A percentile compares a stretch with the other conserved stretches of the same genome.
Evolutionary conservation across 2,113 vertebrate species (phyloP).

Genomic region (Microtus montanus): DNA sequence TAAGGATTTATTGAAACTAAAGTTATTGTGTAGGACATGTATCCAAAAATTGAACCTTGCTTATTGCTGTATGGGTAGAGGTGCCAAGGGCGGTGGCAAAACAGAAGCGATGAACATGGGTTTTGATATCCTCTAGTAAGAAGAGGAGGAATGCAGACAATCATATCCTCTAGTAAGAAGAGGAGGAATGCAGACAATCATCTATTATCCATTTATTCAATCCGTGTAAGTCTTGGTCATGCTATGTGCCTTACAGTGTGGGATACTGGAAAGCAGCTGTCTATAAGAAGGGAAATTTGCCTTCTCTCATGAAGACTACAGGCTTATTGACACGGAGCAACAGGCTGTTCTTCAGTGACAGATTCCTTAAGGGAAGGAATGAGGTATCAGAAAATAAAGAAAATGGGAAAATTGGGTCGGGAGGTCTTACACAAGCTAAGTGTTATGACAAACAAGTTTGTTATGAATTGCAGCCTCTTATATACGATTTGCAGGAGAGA

Average conservation of each 20-base stretch:
- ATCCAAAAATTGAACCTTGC: neutral
- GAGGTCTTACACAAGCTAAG: neutral
- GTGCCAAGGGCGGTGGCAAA: neutral
- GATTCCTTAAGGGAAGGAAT: neutral
- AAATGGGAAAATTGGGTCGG: neutral
- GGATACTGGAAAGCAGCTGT: neutral
- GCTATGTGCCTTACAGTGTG: neutral
- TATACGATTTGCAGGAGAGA: neutral
- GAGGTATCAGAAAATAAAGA: neutral
- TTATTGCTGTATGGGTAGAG: accelerated
- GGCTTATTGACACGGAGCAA: neutral
- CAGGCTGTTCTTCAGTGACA: neutral
- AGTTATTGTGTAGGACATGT: neutral
- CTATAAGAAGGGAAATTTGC: neutral
- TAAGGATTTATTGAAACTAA: neutral
- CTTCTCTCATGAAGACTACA: neutral
- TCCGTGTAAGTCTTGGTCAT: neutral
- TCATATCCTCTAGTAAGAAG: neutral
- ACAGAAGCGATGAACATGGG: neutral
- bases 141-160: neutral
- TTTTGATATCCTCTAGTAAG: neutral
- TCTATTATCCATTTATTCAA: neutral
- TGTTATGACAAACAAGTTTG: neutral
- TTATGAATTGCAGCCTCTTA: neutral
- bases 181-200: neutral